Conservation (phyloP, 2,797 vertebrate species). For the Capromys pilorides region DNA sequence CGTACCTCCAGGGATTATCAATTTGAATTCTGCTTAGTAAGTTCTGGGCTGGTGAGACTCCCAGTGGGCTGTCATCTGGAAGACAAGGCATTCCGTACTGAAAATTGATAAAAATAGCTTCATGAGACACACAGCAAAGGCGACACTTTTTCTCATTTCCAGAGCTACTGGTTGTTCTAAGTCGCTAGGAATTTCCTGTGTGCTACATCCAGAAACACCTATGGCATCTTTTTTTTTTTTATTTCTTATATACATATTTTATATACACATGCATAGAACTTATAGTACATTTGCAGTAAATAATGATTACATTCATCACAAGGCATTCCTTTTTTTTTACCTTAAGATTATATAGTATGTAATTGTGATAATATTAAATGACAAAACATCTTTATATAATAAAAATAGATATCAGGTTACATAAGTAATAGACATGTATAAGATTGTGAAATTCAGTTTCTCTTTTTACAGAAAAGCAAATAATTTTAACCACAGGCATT, state of each 20-base stretch:
- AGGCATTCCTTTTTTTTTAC: too few relatives aligned
- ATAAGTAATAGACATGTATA: too few relatives aligned
- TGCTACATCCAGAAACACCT: background rate
- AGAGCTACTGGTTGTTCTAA: background rate
- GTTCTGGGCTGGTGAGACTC: background rate
- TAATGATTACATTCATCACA: too few relatives aligned
- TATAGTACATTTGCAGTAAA: background rate
- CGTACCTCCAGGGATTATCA: background rate
- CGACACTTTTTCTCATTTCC: background rate
- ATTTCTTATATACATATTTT: too few relatives aligned
- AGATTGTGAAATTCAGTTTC: too few relatives aligned
- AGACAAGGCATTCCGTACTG: background rate
- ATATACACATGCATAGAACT: too few relatives aligned
- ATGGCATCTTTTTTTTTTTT: background rate
- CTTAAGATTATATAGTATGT: too few relatives aligned
- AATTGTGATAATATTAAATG: too few relatives aligned
- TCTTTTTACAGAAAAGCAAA: too few relatives aligned
- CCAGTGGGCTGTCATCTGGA: background rate
- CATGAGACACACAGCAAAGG: background rate
- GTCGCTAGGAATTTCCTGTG: background rate
- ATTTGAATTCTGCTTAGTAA: slow-evolving; percentile 42
- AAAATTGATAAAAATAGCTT: slow-evolving; percentile 37
- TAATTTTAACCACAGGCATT: too few relatives aligned
- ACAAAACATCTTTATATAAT: too few relatives aligned
- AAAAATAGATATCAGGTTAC: too few relatives aligned